These are phyloP conservation scores for Trematocara marginatum DNA, from an alignment of 2,113 vertebrate species.

Conservation along the genomic window DNA sequence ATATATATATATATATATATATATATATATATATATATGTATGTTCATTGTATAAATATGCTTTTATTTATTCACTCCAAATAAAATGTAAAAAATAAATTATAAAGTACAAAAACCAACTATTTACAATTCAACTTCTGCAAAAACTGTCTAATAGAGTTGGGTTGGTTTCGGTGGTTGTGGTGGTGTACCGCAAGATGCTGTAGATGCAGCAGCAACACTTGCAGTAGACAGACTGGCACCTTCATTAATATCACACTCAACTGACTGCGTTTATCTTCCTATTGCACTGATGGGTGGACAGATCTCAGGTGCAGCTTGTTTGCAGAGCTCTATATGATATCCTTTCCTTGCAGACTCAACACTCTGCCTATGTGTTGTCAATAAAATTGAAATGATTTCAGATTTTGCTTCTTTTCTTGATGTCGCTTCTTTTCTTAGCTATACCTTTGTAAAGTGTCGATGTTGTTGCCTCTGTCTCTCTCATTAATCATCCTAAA, in stretches of 20 bases:
- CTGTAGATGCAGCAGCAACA: background rate
- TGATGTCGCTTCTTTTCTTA: accelerated
- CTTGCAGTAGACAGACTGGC: background rate
- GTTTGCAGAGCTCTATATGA: accelerated
- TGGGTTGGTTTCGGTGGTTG: background rate
- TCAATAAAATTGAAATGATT: background rate
- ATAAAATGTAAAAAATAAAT: background rate
- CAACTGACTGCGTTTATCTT: background rate
- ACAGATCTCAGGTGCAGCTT: background rate
- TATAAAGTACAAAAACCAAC: background rate
- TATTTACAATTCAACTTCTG: background rate
- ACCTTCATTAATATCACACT: background rate
- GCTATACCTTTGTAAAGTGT: background rate
- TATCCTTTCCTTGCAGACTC: background rate
- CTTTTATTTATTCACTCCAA: background rate
- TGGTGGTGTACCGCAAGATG: background rate
- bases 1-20: background rate
- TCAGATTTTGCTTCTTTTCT: background rate
- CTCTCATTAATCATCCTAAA: background rate
- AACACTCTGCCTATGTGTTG: background rate
- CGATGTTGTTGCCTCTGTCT: background rate
- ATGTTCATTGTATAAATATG: background rate
- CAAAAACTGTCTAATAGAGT: background rate
- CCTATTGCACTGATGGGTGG: background rate
- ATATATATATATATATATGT: background rate